phyloP scores from a whole-genome alignment of 2,797 vertebrate species.

The Tenualosa ilisha region DNA sequence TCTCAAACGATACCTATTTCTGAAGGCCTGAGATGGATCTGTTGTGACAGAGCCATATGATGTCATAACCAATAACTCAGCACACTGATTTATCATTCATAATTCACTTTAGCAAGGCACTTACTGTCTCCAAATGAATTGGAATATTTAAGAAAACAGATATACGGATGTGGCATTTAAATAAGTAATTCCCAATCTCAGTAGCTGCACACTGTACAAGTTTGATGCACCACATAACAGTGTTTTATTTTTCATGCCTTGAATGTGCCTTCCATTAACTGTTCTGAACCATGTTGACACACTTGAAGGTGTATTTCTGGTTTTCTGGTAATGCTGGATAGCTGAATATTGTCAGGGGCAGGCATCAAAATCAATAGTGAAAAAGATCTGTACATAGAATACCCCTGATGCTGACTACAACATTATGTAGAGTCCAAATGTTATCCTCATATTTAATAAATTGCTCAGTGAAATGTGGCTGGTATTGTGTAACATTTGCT shows the following conservation, averaged over 20 bases:
- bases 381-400: conserved; percentile 4
- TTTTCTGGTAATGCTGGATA: not conserved
- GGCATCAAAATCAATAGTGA: not conserved
- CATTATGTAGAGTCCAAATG: not conserved
- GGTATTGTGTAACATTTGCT: not conserved
- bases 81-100: conserved; percentile 72
- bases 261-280: conserved; percentile 63
- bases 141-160: conserved; percentile 78
- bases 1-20: conserved; percentile 51
- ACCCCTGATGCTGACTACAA: not conserved
- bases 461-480: not conserved
- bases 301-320: conserved; percentile 58
- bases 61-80: conserved; percentile 76
- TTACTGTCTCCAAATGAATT: conserved; percentile 75
- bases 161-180: conserved; percentile 72
- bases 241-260: conserved; percentile 69
- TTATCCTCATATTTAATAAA: not conserved
- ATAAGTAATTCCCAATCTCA: conserved; percentile 72
- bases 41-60: conserved; percentile 56
- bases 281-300: conserved; percentile 64
- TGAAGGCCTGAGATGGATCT: conserved; percentile 56
- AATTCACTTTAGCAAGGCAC: conserved; percentile 74
- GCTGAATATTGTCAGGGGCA: not conserved
- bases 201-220: conserved; percentile 65
- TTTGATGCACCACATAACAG: conserved; percentile 61